Conservation (phyloP, 2,888 invertebrate genomes). For the Sepiola atlantica region DNA sequence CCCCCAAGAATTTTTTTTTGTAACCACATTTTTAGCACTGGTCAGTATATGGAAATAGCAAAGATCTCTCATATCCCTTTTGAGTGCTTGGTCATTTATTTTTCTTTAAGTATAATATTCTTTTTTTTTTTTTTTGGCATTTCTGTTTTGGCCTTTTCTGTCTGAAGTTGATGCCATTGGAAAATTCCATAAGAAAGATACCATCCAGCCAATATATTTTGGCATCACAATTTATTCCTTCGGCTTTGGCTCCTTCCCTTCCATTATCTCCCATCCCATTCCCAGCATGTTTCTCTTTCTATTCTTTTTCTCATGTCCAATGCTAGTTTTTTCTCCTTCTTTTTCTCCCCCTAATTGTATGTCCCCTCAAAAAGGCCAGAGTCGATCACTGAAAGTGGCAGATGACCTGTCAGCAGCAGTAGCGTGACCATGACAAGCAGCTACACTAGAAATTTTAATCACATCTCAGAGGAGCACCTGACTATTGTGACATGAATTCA, state of each 20-base stretch:
- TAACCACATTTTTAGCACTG: no score
- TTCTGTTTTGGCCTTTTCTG: no score
- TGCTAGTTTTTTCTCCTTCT: neutral
- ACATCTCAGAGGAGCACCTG: conserved; percentile 32
- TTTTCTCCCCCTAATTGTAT: neutral
- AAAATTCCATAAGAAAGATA: no score
- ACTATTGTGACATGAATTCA: conserved; percentile 10
- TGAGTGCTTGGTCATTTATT: no score
- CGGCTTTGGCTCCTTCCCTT: neutral
- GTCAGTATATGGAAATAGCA: no score
- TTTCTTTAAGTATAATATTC: no score
- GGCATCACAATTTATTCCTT: conserved; percentile 6
- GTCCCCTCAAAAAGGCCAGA: conserved; percentile 21
- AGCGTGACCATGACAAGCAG: conserved; percentile 32
- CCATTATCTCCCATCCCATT: neutral
- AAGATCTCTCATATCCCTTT: no score
- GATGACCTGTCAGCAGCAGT: conserved; percentile 32
- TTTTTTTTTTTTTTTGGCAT: no score
- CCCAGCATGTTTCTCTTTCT: neutral
- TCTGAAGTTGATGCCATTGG: no score
- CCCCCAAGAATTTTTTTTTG: no score
- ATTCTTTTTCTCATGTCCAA: neutral
- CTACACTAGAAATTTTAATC: conserved; percentile 32
- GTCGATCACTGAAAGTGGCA: conserved; percentile 32
- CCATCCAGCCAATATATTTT: neutral